Base-by-base conservation (phyloP, 2,113 vertebrate species). In the Gasterosteus nipponicus region DNA sequence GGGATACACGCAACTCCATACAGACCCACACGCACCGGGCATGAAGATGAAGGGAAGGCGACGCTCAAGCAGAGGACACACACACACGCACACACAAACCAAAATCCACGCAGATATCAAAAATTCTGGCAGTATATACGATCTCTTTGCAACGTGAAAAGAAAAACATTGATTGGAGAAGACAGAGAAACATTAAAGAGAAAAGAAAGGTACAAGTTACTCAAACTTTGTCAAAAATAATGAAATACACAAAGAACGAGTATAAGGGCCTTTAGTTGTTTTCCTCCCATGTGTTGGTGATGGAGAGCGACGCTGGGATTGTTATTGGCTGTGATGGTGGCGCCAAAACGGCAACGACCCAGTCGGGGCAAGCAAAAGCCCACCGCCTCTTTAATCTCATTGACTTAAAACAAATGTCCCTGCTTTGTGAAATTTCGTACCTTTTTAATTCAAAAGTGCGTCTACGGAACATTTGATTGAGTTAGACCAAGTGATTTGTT, bases 371-470 rank as follows among this genome's bases (percentile, higher is more conserved):
- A 68, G 85, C 26, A 73, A 59, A 78, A 54, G 70, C 69, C 73
- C 68, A 35, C 51, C 41, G 71, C 8, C 42, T 78, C 85, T 86
- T 84, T 89, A 90, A 92, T 90, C 79, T 1, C 81, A 93, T 93
- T 93, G 82, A 68, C 66, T 77, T 85, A 86, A 90, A 89, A 89
- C 89, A 86, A 91, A 91, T 89, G 87, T 87, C 85, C 63, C 75
- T 87, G 85, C 80, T 89, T 92, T 83, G 89, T 86, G 87, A 92
- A 91, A 87, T 91, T 90, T 92, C 84, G 75, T 91, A 91, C 87
- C 88, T 91, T 90, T 90, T 89, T 87, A 89, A 91, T 92, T 89
- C 76, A 88, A 91, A 92, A 90, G 92, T 89, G 91, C 86, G 31
- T 86, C 85, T 87, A 81, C 41, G 10, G 88, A 85, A 88, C 75